A percentile compares a stretch with the other conserved stretches of the same genome.
Evolutionary conservation across 2,888 invertebrate genomes (phyloP).

Genomic region (Ametastegia equiseti): DNA sequence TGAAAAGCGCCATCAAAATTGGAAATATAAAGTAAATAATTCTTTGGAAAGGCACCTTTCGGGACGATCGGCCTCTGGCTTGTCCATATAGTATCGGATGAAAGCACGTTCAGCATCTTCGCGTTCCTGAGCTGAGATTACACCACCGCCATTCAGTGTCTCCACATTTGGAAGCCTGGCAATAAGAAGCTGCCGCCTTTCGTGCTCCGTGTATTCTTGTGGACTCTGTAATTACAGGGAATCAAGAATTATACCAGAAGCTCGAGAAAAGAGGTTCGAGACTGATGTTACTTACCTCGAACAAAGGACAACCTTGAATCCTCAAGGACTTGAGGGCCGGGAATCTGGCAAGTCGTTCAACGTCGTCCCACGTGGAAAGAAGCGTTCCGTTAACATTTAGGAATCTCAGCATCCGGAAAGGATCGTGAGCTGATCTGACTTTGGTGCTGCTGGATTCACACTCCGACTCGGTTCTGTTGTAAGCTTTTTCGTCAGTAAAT

Average conservation of each 20-base stretch:
- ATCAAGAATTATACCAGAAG: slow-evolving; percentile 35
- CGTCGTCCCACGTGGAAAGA: slow-evolving; percentile 91
- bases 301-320: slow-evolving; percentile 85
- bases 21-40: no score
- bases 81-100: slow-evolving; percentile 94
- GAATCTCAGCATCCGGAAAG: slow-evolving; percentile 84
- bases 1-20: no score
- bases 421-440: slow-evolving; percentile 68
- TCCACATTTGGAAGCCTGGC: slow-evolving; percentile 92
- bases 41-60: slow-evolving; percentile 79
- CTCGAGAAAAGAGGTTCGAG: not conserved
- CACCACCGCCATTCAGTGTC: slow-evolving; percentile 93
- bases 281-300: slow-evolving; percentile 75
- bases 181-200: slow-evolving; percentile 90
- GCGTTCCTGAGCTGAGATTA: slow-evolving; percentile 89
- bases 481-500: slow-evolving; percentile 68
- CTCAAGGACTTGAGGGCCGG: slow-evolving; percentile 90
- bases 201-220: slow-evolving; percentile 92
- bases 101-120: slow-evolving; percentile 96
- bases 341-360: slow-evolving; percentile 91
- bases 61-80: slow-evolving; percentile 89
- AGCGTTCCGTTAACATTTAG: slow-evolving; percentile 92
- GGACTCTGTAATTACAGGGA: slow-evolving; percentile 67
- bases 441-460: slow-evolving; percentile 77
- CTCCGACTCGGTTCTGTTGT: slow-evolving; percentile 79